phyloP scores from a whole-genome alignment of 1,140 invertebrate species.

The Hycleus phaleratus region DNA sequence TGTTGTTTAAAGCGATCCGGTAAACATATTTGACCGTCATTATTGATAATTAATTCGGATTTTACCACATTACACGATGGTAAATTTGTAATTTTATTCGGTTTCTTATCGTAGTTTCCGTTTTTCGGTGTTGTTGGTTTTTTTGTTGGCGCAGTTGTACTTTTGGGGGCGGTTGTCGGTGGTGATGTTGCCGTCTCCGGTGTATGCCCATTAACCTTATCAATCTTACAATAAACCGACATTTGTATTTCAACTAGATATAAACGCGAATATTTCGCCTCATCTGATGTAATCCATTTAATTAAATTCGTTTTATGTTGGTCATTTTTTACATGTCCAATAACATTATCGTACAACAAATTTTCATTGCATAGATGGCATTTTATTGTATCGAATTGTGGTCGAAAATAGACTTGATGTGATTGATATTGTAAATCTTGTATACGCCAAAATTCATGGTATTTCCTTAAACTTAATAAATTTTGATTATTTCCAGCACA shows the following conservation, averaged over 20 bases:
- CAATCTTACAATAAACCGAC: constrained; percentile 16
- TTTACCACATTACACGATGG: neutral
- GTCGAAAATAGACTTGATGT: constrained; percentile 28
- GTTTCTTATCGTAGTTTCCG: neutral
- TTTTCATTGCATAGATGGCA: neutral
- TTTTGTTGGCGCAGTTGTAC: too few relatives aligned
- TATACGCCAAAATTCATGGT: constrained; percentile 24
- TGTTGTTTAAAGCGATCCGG: constrained; percentile 25
- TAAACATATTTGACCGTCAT: constrained; percentile 16
- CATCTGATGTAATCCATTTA: constrained; percentile 2
- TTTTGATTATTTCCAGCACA: neutral
- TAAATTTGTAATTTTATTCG: neutral
- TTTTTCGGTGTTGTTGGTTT: neutral
- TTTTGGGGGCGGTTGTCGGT: too few relatives aligned
- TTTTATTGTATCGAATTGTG: neutral
- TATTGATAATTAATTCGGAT: constrained; percentile 8
- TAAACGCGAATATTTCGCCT: constrained; percentile 9
- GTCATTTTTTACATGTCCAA: constrained; percentile 16
- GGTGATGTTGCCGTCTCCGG: neutral
- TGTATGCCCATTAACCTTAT: constrained; percentile 16
- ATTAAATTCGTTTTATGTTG: constrained; percentile 20
- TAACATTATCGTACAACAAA: constrained; percentile 6
- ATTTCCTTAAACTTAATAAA: constrained; percentile 11
- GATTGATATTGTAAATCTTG: constrained; percentile 21
- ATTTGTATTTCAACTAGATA: constrained; percentile 22